Conservation (phyloP, 2,113 vertebrate genomes). For the Gopherus evgoodei region DNA sequence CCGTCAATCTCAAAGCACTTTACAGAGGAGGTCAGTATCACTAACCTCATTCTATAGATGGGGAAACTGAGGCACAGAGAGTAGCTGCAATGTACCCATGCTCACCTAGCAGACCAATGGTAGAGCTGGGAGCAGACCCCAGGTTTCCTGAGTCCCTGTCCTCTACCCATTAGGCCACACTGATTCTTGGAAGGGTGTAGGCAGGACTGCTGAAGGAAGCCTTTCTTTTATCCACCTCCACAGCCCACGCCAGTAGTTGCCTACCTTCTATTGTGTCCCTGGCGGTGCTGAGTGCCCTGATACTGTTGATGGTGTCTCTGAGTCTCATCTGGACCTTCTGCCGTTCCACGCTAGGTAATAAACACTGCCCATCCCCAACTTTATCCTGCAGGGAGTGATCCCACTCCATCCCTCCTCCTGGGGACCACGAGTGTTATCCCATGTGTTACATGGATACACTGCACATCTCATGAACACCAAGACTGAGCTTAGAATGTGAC, state of each 20-base stretch:
- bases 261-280: neutral
- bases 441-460: neutral
- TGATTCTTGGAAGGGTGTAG: too few relatives aligned
- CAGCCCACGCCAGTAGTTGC: neutral
- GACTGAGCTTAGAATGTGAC: neutral
- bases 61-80: neutral
- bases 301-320: neutral
- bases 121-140: neutral
- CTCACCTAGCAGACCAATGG: neutral
- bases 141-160: neutral
- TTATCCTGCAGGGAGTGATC: neutral
- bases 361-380: neutral
- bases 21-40: neutral
- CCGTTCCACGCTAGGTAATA: neutral
- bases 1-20: neutral
- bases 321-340: neutral
- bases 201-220: too few relatives aligned
- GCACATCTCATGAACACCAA: neutral
- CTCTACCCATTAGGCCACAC: too few relatives aligned
- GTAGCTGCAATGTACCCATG: fast-evolving
- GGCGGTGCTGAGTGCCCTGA: neutral
- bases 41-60: neutral
- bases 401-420: neutral
- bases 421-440: neutral
- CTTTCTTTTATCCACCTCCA: neutral